Percentiles rank a stretch among this genome's conserved stretches.
Conservation (phyloP, 2,888 invertebrate species). For the Tipula helvola region DNA sequence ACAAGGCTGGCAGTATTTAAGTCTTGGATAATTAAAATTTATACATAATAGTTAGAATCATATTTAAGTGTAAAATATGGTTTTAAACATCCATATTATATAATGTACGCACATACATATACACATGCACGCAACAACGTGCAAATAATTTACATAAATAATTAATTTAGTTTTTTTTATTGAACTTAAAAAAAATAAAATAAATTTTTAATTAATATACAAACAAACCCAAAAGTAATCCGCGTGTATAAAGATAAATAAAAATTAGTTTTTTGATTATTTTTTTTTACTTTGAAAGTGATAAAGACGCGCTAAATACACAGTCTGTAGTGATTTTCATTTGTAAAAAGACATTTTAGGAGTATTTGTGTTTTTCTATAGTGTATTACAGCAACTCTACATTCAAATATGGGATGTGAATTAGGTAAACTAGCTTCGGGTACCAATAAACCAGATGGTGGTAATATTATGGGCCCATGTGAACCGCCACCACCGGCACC, state of each 20-base stretch:
- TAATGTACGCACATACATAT: neutral
- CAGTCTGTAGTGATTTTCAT: neutral
- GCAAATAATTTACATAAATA: neutral
- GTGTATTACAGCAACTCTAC: neutral
- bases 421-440: conserved; percentile 56
- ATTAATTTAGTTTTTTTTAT: neutral
- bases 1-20: neutral
- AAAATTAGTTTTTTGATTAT: neutral
- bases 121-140: neutral
- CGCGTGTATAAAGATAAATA: neutral
- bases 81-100: neutral
- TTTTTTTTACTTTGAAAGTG: neutral
- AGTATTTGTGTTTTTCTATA: neutral
- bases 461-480: conserved; percentile 37
- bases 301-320: neutral
- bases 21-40: neutral
- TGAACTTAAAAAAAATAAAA: neutral
- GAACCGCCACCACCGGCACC: conserved; percentile 54
- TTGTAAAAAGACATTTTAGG: too few species aligned
- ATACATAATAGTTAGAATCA: neutral
- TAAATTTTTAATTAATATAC: neutral
- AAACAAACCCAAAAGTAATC: neutral
- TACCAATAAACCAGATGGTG: conserved; percentile 22
- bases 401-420: conserved; percentile 56
- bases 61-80: neutral